Evolutionary conservation across 1,140 invertebrate species (phyloP), one percentile per base, ranked within the genome.

Genomic region (Drosophila takahashii): DNA sequence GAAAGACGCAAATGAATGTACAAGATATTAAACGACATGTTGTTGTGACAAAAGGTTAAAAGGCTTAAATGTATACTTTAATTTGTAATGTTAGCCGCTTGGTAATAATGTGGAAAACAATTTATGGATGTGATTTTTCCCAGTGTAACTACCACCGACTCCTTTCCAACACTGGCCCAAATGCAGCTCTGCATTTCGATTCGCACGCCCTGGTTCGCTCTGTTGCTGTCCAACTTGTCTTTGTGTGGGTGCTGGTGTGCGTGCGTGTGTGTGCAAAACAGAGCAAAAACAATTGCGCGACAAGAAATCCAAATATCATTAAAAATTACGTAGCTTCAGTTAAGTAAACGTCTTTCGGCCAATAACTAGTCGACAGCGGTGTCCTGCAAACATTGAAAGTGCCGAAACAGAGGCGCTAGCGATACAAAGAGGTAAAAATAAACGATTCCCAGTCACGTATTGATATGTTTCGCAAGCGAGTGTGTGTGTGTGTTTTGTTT

Each of bases 201-300:
- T 56, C 26, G 16, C 15, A 37, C 16, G 15, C 57, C 65, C 57
- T 60, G 57, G 57, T 34, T 44, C 48, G 32, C 41, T 60, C 64
- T 67, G 64, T 69, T 69, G 66, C 66, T 53, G 56, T 47, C 3
- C 56, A 34, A 8, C n/a, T 13, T 57, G 61, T 18, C 18, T 36
- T 39, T 67, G 62, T 58, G 62, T 72, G 53, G 45, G 54, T 67
- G 62, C 50, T 56, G 64, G 27, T 64, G 51, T 50, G 42, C 42
- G 51, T 67, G 56, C 39, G 73, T 80, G 51, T 67, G 65, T 53
- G 73, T 83, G 80, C 80, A 78, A 83, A 83, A 83, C 80, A 86
- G 77, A 89, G 85, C 84, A 74, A 84, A 89, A 84, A 87, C 79
- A 87, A 87, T 80, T 87, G 84, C 84, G 84, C 84, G 84, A 87